Conservation (phyloP, 2,888 invertebrate genomes). For the Tinea trinotella region DNA sequence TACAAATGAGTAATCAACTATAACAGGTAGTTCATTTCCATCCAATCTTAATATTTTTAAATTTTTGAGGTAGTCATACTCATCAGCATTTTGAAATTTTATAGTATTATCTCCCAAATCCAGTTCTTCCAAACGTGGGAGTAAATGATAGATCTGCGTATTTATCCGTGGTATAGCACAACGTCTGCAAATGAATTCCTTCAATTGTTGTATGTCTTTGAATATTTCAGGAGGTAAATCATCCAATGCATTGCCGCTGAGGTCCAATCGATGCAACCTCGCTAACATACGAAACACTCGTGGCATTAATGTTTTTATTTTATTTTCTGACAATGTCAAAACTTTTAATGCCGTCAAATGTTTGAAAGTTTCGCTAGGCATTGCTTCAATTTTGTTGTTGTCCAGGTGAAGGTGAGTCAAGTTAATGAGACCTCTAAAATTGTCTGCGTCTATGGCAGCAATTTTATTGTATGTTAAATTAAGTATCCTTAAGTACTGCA, state of each 20-base stretch:
- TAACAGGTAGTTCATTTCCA: constrained; percentile 83
- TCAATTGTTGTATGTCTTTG: constrained; percentile 81
- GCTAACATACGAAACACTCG: constrained; percentile 82
- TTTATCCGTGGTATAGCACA: constrained; percentile 83
- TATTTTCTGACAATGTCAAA: constrained; percentile 77
- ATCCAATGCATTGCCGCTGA: constrained; percentile 81
- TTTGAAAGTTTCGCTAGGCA: constrained; percentile 83
- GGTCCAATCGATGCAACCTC: constrained; percentile 79
- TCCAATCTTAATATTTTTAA: constrained; percentile 77
- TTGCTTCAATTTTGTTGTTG: constrained; percentile 80
- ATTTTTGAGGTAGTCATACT: constrained; percentile 78
- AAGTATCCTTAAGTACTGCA: constrained; percentile 71
- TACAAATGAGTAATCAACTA: constrained; percentile 80
- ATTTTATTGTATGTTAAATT: constrained; percentile 84
- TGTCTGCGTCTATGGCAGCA: constrained; percentile 77
- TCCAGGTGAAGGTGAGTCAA: constrained; percentile 80
- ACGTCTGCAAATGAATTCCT: constrained; percentile 78
- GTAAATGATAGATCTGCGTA: constrained; percentile 83
- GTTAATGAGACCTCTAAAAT: constrained; percentile 84
- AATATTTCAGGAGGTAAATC: constrained; percentile 86
- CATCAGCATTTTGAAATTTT: constrained; percentile 80
- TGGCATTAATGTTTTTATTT: constrained; percentile 78
- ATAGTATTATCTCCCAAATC: constrained; percentile 85
- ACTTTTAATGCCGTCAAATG: constrained; percentile 79
- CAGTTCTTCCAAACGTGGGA: constrained; percentile 79